Conservation (phyloP, 2,797 vertebrate genomes). For the Brachymystax lenok region DNA sequence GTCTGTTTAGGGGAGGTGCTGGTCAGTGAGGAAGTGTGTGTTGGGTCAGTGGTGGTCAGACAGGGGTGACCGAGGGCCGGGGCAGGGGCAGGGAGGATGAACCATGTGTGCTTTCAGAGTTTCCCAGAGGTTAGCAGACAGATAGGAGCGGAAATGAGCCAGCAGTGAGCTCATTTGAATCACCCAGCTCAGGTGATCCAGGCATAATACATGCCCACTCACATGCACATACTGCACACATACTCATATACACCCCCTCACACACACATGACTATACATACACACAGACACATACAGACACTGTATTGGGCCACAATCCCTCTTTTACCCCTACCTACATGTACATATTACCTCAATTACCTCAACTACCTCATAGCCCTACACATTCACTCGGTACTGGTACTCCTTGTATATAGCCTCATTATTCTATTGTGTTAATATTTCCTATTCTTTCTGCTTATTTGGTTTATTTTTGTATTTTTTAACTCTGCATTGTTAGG, state of each 20-base stretch:
- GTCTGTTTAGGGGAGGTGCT: neutral
- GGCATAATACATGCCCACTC: constrained; percentile 70
- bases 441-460: no score
- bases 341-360: no score
- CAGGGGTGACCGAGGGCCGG: constrained; percentile 50
- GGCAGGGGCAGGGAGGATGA: constrained; percentile 35
- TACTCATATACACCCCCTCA: constrained; percentile 28
- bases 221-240: constrained; percentile 55
- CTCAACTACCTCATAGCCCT: no score
- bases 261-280: no score
- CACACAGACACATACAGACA: neutral
- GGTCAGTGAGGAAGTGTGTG: neutral
- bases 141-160: constrained; percentile 79
- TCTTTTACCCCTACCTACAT: no score
- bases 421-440: no score
- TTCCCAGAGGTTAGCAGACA: constrained; percentile 78
- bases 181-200: constrained; percentile 70
- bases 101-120: constrained; percentile 58
- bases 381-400: no score
- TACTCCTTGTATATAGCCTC: no score
- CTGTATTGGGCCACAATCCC: neutral
- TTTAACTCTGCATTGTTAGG: no score
- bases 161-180: constrained; percentile 74
- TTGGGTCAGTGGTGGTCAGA: constrained; percentile 52
- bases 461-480: no score